Evolutionary conservation across 2,797 vertebrate species (phyloP).

Genomic region (Poeciliopsis paucimaculata): DNA sequence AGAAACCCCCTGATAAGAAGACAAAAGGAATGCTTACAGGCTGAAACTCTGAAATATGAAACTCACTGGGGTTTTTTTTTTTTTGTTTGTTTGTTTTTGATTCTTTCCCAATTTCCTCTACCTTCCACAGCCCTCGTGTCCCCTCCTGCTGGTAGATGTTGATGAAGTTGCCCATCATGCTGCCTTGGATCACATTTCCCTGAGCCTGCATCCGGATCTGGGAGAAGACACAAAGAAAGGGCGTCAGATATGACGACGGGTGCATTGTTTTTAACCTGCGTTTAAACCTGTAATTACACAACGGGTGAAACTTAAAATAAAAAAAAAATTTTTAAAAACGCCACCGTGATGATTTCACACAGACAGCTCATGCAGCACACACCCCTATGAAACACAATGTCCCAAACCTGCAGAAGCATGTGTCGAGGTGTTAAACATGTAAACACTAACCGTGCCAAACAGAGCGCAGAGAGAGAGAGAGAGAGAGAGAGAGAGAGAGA

Average conservation of each 20-base stretch:
- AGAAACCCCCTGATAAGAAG: constrained; percentile 87
- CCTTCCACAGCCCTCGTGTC: constrained; percentile 94
- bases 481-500: constrained; percentile 9
- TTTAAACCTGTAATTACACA: constrained; percentile 7
- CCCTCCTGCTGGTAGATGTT: constrained; percentile 97
- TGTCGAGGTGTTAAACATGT: constrained; percentile 1
- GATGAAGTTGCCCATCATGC: constrained; percentile 97
- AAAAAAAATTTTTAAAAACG: not conserved
- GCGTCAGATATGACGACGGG: too few relatives aligned
- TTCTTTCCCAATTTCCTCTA: constrained; percentile 55
- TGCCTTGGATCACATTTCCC: constrained; percentile 92
- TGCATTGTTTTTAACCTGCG: not conserved
- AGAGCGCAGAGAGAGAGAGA: not conserved
- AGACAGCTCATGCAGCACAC: not conserved
- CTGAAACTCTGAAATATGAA: not conserved
- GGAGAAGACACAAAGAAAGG: constrained; percentile 27
- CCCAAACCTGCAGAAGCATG: constrained; percentile 21
- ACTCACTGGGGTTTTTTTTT: accelerated
- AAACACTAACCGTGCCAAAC: not conserved
- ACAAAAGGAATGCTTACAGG: not conserved
- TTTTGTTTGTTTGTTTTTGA: not conserved
- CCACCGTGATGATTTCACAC: constrained; percentile 15
- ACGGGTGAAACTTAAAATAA: not conserved
- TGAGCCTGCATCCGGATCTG: constrained; percentile 99
- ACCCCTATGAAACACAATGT: constrained; percentile 24